Evolutionary conservation across 2,113 vertebrate species (phyloP).

Genomic region (Arvicanthis niloticus): DNA sequence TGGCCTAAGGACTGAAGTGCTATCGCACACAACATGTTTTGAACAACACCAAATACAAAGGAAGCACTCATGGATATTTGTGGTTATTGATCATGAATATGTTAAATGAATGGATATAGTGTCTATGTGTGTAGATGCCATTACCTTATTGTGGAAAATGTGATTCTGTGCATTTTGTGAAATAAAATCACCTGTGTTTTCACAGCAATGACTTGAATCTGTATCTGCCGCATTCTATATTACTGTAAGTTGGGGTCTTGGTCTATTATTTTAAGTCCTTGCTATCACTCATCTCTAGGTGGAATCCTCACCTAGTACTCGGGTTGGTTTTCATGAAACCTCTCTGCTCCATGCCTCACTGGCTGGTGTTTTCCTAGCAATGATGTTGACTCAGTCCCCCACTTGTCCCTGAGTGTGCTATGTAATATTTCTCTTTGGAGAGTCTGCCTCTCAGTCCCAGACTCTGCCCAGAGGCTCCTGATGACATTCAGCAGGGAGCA

Average conservation of each 20-base stretch:
- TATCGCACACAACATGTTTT: background rate
- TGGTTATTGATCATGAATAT: background rate
- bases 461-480: background rate
- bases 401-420: background rate
- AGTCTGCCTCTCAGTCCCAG: background rate
- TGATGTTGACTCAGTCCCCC: background rate
- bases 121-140: background rate
- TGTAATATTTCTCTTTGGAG: background rate
- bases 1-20: background rate
- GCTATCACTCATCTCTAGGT: background rate
- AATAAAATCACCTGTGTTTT: background rate
- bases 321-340: background rate
- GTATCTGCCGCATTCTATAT: background rate
- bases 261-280: accelerated
- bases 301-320: too few species aligned
- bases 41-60: background rate
- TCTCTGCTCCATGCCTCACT: accelerated
- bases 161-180: background rate
- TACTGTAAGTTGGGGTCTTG: too few species aligned
- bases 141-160: background rate
- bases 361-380: background rate
- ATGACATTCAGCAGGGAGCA: background rate
- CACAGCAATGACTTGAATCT: background rate
- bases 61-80: background rate
- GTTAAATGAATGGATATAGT: background rate